These are phyloP conservation scores for Exephanes ischioxanthus DNA, from an alignment of 2,888 invertebrate genomes.

Conservation along the genomic window DNA sequence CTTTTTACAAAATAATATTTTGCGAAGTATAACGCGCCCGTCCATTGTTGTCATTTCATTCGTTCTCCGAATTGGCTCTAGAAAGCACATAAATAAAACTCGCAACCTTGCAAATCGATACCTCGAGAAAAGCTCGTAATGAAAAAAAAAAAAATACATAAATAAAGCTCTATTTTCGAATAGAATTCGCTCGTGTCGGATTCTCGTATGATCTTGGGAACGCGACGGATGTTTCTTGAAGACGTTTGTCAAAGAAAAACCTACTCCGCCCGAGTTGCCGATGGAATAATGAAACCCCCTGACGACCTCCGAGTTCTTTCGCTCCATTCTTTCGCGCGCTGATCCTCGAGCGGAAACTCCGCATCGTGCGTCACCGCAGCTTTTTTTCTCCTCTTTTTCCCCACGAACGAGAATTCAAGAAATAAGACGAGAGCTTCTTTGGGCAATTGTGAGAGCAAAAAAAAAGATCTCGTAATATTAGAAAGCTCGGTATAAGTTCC, in stretches of 20 bases:
- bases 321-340: background rate
- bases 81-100: background rate
- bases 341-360: background rate
- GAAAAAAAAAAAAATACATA: constrained; percentile 1
- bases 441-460: background rate
- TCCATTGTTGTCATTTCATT: background rate
- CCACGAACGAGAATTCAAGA: background rate
- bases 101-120: background rate
- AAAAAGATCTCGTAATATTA: background rate
- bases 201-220: background rate
- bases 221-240: background rate
- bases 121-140: background rate
- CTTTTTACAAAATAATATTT: background rate
- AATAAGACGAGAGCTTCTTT: background rate
- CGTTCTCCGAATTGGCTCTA: background rate
- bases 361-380: background rate
- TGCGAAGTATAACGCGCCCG: background rate
- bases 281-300: background rate
- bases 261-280: background rate
- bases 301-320: constrained; percentile 2
- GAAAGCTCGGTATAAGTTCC: background rate
- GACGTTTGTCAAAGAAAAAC: background rate
- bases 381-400: background rate
- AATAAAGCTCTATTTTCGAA: background rate
- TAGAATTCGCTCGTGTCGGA: background rate